phyloP scores from a whole-genome alignment of 2,113 vertebrate genomes.

The Tetrax tetrax region DNA sequence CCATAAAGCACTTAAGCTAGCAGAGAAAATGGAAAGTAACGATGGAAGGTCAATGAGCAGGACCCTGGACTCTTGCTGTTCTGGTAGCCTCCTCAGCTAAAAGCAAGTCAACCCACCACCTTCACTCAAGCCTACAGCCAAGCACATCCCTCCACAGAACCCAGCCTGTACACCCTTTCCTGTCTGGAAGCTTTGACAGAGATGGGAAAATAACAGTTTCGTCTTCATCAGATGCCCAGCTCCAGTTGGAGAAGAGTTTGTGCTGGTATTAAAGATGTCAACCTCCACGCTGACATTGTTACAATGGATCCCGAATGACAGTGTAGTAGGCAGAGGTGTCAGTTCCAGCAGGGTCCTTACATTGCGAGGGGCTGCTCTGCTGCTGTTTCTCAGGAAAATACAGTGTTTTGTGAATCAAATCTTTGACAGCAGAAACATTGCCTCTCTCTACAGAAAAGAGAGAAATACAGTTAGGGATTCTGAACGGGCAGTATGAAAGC shows the following conservation, averaged over 20 bases:
- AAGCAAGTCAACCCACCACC: neutral
- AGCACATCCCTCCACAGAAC: neutral
- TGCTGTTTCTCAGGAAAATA: conserved; percentile 76
- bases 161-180: neutral
- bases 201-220: neutral
- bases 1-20: neutral
- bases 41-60: neutral
- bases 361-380: neutral
- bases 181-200: neutral
- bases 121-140: neutral
- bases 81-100: neutral
- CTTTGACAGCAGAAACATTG: conserved; percentile 74
- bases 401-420: conserved; percentile 82
- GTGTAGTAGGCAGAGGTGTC: neutral
- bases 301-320: neutral
- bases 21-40: neutral
- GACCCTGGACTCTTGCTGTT: neutral
- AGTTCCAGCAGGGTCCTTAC: conserved; percentile 20
- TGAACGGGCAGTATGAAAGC: neutral
- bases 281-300: neutral
- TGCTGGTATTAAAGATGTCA: neutral
- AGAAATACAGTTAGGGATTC: neutral
- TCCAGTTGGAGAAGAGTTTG: neutral
- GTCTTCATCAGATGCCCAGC: neutral
- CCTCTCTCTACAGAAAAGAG: conserved; percentile 74